A percentile compares a stretch with the other conserved stretches of the same genome.
Evolutionary conservation across 2,797 vertebrate species (phyloP).

Genomic region (Alauda arvensis): DNA sequence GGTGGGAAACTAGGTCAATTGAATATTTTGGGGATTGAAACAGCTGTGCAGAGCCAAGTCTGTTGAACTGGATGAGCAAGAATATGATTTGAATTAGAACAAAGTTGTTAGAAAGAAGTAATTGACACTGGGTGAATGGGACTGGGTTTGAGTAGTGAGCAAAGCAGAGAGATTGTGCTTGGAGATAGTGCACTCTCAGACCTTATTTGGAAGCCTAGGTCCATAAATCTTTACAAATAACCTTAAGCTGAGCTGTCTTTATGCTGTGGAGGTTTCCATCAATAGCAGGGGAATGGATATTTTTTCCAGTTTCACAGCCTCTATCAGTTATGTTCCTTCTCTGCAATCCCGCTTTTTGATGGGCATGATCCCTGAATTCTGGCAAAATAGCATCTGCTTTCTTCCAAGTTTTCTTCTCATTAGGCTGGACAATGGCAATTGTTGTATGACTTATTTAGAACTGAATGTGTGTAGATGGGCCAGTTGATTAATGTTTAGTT

Average conservation of each 20-base stretch:
- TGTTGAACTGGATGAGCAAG: background rate
- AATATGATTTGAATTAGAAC: background rate
- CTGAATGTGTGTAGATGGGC: background rate
- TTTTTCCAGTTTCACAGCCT: background rate
- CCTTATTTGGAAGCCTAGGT: background rate
- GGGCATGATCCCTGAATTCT: background rate
- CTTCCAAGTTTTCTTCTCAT: background rate
- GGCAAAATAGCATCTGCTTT: background rate
- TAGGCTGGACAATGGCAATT: background rate
- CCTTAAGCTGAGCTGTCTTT: background rate
- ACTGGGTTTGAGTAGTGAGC: background rate
- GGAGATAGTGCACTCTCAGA: background rate
- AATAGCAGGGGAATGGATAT: background rate
- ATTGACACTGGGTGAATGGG: background rate
- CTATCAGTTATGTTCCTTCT: background rate
- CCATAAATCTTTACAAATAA: background rate
- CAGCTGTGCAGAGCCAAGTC: background rate
- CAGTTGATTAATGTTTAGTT: background rate
- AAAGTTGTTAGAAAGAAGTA: background rate
- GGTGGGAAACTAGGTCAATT: background rate
- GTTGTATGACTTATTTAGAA: background rate
- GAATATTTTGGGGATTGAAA: background rate
- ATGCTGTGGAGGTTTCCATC: background rate
- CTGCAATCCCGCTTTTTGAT: background rate
- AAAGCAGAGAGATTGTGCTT: background rate